Percentiles rank a stretch among this genome's conserved stretches.
These are phyloP conservation scores for Gymnocheta viridis DNA, from an alignment of 2,888 invertebrate genomes.

Conservation along the genomic window DNA sequence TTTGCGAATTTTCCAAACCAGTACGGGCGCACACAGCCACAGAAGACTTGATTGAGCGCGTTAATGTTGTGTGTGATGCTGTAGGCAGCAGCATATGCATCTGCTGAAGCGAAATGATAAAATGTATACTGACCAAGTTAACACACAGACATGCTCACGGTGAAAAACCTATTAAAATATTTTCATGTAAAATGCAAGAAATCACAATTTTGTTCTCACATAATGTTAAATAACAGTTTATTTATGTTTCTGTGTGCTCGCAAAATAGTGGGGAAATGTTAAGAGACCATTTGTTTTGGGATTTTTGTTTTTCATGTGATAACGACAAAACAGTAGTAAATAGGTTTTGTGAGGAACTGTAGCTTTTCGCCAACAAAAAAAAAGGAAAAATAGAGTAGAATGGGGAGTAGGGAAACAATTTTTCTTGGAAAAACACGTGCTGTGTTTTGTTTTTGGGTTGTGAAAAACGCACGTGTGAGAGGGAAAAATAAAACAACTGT, in stretches of 20 bases:
- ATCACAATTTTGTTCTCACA: slow-evolving; percentile 8
- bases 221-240: slow-evolving; percentile 54
- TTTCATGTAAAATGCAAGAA: slow-evolving; percentile 18
- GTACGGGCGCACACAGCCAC: not conserved
- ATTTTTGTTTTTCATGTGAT: slow-evolving; percentile 25
- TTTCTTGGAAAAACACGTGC: slow-evolving; percentile 24
- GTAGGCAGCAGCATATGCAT: slow-evolving; percentile 69
- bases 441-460: not conserved
- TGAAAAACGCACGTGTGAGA: slow-evolving; percentile 15
- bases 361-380: not conserved
- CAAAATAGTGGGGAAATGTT: slow-evolving; percentile 39
- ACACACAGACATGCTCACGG: slow-evolving; percentile 22
- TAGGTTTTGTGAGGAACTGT: not conserved
- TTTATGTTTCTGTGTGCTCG: not conserved
- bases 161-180: not conserved
- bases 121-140: slow-evolving; percentile 41
- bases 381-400: not conserved
- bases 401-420: not conserved
- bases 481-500: not conserved
- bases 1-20: slow-evolving; percentile 77
- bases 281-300: slow-evolving; percentile 58
- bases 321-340: not conserved
- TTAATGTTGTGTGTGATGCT: slow-evolving; percentile 69
- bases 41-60: slow-evolving; percentile 16
- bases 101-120: slow-evolving; percentile 23